phyloP scores from a whole-genome alignment of 2,797 vertebrate species.

The Cyclopterus lumpus region DNA sequence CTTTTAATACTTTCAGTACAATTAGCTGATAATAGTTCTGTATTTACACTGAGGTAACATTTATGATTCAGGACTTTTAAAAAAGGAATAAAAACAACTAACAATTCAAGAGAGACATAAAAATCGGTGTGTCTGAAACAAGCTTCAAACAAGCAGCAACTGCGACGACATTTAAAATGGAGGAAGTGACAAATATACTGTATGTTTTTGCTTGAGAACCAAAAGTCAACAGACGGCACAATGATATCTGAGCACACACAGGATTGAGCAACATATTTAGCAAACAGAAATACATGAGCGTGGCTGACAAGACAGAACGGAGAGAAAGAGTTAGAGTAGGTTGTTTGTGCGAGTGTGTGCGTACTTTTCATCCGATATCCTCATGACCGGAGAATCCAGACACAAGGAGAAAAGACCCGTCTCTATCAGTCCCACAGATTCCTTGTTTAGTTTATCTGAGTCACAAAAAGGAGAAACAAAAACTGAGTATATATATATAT shows the following conservation, averaged over 20 bases:
- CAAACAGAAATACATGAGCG: slow-evolving; percentile 42
- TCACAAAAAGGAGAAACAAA: slow-evolving; percentile 4
- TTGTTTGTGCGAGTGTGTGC: not conserved
- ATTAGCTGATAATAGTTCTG: not conserved
- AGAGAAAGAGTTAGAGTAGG: slow-evolving; percentile 3
- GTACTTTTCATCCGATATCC: slow-evolving; percentile 87
- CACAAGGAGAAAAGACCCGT: slow-evolving; percentile 86
- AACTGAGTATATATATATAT: not conserved
- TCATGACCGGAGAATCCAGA: slow-evolving; percentile 88
- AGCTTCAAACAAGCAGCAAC: not conserved
- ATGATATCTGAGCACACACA: slow-evolving; percentile 53
- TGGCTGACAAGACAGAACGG: not conserved
- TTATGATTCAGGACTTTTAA: not conserved
- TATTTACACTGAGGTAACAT: not conserved
- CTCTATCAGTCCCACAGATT: slow-evolving; percentile 87
- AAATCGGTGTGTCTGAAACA: not conserved
- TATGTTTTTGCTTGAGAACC: slow-evolving; percentile 9
- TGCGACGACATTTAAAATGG: not conserved
- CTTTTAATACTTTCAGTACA: not conserved
- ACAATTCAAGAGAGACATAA: not conserved
- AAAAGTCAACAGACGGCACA: slow-evolving; percentile 51
- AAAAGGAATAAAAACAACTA: too few relatives aligned
- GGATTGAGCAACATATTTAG: slow-evolving; percentile 29
- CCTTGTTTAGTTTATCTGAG: slow-evolving; percentile 87
- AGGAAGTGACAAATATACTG: slow-evolving; percentile 35